These are phyloP conservation scores for Griposia aprilina DNA, from an alignment of 2,888 invertebrate genomes.

Conservation along the genomic window DNA sequence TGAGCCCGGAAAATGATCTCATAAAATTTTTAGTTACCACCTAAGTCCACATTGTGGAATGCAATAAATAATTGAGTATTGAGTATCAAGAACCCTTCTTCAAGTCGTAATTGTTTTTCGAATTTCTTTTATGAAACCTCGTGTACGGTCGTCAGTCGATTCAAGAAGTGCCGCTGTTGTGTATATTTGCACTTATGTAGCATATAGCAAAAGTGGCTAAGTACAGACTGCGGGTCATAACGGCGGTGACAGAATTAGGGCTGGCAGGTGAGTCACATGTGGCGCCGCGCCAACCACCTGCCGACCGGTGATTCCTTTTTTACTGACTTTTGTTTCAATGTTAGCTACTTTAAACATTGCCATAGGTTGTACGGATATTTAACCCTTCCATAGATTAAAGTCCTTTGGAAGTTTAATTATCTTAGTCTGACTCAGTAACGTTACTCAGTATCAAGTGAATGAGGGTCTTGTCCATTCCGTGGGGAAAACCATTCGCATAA, in stretches of 20 bases:
- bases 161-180: slow-evolving; percentile 2
- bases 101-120: too few relatives aligned
- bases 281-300: slow-evolving; percentile 56
- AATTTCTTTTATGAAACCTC: too few relatives aligned
- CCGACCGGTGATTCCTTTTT: slow-evolving; percentile 22
- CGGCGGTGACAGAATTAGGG: slow-evolving; percentile 58
- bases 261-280: slow-evolving; percentile 58
- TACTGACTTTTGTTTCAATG: slow-evolving; percentile 1
- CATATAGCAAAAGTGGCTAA: slow-evolving; percentile 11
- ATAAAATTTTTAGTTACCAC: too few relatives aligned
- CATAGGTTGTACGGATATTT: not conserved
- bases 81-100: too few relatives aligned
- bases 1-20: too few relatives aligned
- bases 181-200: slow-evolving; percentile 14
- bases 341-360: not conserved
- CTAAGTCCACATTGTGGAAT: too few relatives aligned
- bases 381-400: not conserved
- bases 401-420: not conserved
- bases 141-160: not conserved
- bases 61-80: too few relatives aligned
- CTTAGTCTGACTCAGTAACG: not conserved
- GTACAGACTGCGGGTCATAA: slow-evolving; percentile 44
- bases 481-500: not conserved
- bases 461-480: not conserved
- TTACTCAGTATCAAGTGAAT: not conserved